phyloP scores from a whole-genome alignment of 2,113 vertebrate species.

The Zootoca vivipara region DNA sequence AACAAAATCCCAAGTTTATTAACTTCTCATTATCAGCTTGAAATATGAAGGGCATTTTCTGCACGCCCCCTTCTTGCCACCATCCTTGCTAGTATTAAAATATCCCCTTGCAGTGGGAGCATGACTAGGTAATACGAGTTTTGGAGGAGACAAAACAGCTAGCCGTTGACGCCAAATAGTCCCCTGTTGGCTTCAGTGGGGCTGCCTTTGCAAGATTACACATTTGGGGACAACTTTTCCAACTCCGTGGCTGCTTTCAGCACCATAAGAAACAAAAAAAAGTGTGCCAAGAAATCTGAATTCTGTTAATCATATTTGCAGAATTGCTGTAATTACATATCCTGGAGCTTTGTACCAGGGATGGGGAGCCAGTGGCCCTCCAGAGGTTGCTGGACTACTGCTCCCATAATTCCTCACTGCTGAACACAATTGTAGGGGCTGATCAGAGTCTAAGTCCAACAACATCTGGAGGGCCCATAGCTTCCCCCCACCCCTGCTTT shows the following conservation, averaged over 20 bases:
- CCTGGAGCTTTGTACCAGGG: no score
- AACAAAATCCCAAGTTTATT: conserved; percentile 87
- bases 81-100: conserved; percentile 28
- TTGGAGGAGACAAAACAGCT: neutral
- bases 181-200: neutral
- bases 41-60: conserved; percentile 71
- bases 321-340: no score
- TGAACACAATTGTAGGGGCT: no score
- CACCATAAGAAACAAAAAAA: neutral
- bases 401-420: no score
- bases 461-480: no score
- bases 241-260: neutral
- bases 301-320: neutral
- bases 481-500: no score
- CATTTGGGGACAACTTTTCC: neutral
- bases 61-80: conserved; percentile 39
- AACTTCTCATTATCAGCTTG: conserved; percentile 84
- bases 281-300: neutral
- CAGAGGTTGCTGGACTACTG: no score
- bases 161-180: neutral
- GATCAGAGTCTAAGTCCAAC: no score
- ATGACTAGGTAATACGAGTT: conserved; percentile 15
- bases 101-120: conserved; percentile 56
- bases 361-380: no score
- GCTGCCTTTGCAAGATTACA: neutral